A percentile compares a stretch with the other conserved stretches of the same genome.
Conservation (phyloP, 2,113 vertebrate genomes). For the Cichladusa arquata region DNA sequence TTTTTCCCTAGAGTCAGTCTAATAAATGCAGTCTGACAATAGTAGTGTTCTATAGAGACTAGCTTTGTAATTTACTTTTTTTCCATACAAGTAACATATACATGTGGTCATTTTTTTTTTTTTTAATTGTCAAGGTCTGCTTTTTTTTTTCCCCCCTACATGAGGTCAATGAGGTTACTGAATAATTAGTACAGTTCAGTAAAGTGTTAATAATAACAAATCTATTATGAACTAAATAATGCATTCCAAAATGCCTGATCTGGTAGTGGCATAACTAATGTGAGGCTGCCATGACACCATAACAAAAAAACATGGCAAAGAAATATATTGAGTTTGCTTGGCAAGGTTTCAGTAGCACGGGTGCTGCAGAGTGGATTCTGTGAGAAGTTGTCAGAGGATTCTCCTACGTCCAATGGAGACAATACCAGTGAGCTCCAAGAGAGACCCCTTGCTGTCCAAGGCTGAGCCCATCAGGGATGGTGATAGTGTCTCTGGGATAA, state of each 20-base stretch:
- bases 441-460: background rate
- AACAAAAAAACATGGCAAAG: background rate
- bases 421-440: background rate
- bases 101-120: background rate
- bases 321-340: background rate
- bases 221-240: background rate
- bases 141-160: rapidly evolving
- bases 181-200: background rate
- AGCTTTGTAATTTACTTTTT: background rate
- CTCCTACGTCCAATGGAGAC: background rate
- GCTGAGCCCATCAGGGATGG: rapidly evolving
- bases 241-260: background rate
- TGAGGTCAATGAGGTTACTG: background rate
- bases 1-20: background rate
- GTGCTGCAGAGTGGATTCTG: background rate
- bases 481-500: background rate
- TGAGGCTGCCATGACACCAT: background rate
- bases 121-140: background rate
- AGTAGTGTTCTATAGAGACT: background rate
- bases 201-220: background rate
- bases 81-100: background rate
- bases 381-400: background rate
- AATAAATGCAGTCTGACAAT: background rate
- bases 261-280: background rate
- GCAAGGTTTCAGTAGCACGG: background rate